Evolutionary conservation across 2,113 vertebrate genomes (phyloP).

Genomic region (Mormyrus lacerda): DNA sequence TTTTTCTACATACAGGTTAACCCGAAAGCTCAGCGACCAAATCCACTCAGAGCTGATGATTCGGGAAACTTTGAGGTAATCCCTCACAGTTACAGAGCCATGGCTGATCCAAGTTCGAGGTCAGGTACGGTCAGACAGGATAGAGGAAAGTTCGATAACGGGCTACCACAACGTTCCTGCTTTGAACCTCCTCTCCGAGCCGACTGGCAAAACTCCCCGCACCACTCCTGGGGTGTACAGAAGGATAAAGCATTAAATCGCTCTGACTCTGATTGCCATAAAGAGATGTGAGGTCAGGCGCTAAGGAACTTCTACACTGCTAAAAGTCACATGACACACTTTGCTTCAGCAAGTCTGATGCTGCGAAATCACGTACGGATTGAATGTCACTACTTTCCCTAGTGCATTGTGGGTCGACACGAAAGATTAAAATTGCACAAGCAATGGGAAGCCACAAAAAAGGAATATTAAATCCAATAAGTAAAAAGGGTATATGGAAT

Average conservation of each 20-base stretch:
- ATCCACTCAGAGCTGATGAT: slow-evolving; percentile 6
- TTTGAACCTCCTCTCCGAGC: background rate
- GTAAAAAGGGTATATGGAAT: background rate
- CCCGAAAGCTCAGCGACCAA: background rate
- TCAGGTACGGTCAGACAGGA: background rate
- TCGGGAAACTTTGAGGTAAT: background rate
- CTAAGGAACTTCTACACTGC: background rate
- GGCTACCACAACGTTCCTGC: background rate
- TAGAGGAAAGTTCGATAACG: background rate
- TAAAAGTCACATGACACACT: background rate
- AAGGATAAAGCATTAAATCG: background rate
- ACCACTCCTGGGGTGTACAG: background rate
- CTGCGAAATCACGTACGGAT: background rate
- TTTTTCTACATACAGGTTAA: background rate
- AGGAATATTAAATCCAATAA: background rate
- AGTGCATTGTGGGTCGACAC: background rate
- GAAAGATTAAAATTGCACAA: background rate
- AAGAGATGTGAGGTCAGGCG: background rate
- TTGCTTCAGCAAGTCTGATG: background rate
- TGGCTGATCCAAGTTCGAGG: background rate
- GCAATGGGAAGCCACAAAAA: background rate
- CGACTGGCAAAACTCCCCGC: background rate
- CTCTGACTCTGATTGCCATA: background rate
- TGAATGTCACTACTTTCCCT: background rate
- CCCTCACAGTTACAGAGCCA: background rate